A percentile compares a stretch with the other conserved stretches of the same genome.
phyloP scores from a whole-genome alignment of 2,113 vertebrate genomes.

The Alligator sinensis region DNA sequence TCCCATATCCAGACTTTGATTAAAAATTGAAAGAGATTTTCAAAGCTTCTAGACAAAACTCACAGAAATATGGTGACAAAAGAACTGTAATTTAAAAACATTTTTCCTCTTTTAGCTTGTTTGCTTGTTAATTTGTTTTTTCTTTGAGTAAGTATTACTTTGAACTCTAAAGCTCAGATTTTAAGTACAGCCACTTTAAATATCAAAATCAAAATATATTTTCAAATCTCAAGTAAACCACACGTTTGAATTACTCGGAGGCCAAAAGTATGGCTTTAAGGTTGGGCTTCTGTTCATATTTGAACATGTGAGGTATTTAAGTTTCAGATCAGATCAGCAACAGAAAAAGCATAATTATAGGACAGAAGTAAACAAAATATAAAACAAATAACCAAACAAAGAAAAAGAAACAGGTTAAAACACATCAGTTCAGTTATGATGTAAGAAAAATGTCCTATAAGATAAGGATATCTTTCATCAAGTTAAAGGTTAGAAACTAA shows the following conservation, averaged over 20 bases:
- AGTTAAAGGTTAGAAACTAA: background rate
- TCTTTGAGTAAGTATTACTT: background rate
- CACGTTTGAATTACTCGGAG: background rate
- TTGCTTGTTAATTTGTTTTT: background rate
- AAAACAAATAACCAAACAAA: background rate
- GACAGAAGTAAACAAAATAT: background rate
- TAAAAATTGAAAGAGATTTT: constrained; percentile 37
- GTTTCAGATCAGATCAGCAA: background rate
- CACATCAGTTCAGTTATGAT: background rate
- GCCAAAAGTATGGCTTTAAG: background rate
- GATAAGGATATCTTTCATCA: background rate
- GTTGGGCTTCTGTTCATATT: background rate
- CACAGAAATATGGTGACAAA: background rate
- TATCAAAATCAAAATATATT: background rate
- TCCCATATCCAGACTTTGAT: background rate
- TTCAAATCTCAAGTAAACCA: background rate
- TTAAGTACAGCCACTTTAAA: background rate
- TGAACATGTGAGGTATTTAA: background rate
- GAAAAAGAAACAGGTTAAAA: background rate
- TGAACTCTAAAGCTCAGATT: background rate
- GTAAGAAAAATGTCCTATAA: background rate
- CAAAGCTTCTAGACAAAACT: background rate
- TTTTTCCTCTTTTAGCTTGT: background rate
- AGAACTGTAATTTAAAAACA: background rate
- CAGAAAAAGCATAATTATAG: background rate